Conservation (phyloP, 2,888 invertebrate species). For the Platerodrilus igneus region DNA sequence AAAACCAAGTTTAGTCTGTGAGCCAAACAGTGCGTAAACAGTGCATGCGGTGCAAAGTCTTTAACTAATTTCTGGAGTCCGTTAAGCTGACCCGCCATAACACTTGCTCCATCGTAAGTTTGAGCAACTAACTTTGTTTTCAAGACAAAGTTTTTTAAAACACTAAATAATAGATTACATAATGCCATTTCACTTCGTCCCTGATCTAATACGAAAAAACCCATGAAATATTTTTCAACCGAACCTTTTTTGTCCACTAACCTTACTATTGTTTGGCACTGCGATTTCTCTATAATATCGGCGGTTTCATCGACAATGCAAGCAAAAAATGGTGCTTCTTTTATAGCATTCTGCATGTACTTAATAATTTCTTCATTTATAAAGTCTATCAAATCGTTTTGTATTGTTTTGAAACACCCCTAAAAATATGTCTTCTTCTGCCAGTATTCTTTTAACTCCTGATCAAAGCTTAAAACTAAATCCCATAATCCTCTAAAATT, state of each 20-base stretch:
- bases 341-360: too few relatives aligned
- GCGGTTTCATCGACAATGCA: too few relatives aligned
- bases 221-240: slow-evolving; percentile 3
- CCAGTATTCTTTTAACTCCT: too few relatives aligned
- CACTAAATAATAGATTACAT: not conserved
- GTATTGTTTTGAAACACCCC: slow-evolving; percentile 1
- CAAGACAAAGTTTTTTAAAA: too few relatives aligned
- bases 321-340: too few relatives aligned
- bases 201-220: not conserved
- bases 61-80: too few relatives aligned
- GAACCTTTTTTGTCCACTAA: too few relatives aligned
- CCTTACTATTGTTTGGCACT: not conserved
- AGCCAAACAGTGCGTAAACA: too few relatives aligned
- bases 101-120: too few relatives aligned
- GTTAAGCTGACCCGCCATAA: too few relatives aligned
- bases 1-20: slow-evolving; percentile 6
- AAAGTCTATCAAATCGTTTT: not conserved
- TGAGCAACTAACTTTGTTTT: not conserved
- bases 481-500: slow-evolving; percentile 1
- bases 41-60: too few relatives aligned
- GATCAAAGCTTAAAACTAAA: not conserved
- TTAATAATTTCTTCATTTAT: slow-evolving; percentile 2
- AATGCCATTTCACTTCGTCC: not conserved
- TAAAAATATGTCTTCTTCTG: too few relatives aligned
- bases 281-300: not conserved